Conservation (phyloP, 2,113 vertebrate species). For the Scomber japonicus region DNA sequence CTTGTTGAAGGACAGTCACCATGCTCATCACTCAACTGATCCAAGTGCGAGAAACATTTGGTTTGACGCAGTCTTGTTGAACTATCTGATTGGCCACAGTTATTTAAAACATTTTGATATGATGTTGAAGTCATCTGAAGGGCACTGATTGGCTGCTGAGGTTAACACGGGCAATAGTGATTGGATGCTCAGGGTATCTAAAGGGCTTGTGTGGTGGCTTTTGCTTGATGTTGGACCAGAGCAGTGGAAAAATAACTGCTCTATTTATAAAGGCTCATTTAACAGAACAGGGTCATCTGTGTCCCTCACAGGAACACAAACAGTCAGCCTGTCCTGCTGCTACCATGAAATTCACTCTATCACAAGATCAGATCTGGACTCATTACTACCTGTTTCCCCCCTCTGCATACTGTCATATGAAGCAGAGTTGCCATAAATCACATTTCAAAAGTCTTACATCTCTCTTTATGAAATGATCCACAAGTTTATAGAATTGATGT, state of each 20-base stretch:
- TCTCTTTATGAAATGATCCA: too few species aligned
- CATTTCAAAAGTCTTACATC: neutral
- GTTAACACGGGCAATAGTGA: neutral
- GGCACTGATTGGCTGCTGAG: conserved; percentile 30
- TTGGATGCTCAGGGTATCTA: conserved; percentile 29
- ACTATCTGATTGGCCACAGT: conserved; percentile 11
- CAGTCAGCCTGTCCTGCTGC: neutral
- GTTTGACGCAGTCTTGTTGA: neutral
- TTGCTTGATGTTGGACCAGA: conserved; percentile 51
- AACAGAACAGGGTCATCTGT: conserved; percentile 67
- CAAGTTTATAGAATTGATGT: neutral
- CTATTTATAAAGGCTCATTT: conserved; percentile 80
- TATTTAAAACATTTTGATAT: conserved; percentile 29
- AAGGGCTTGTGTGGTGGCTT: conserved; percentile 22
- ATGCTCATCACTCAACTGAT: conserved; percentile 5
- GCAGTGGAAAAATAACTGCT: conserved; percentile 74
- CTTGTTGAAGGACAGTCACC: conserved; percentile 20
- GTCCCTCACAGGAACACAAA: conserved; percentile 35
- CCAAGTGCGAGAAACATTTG: neutral
- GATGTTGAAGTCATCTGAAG: conserved; percentile 9
- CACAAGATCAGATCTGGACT: neutral
- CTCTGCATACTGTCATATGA: neutral
- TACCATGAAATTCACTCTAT: conserved; percentile 11
- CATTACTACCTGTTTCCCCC: neutral
- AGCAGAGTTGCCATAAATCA: neutral